These are phyloP conservation scores for Distichodus sexfasciatus DNA, from an alignment of 2,797 vertebrate species.

Conservation along the genomic window DNA sequence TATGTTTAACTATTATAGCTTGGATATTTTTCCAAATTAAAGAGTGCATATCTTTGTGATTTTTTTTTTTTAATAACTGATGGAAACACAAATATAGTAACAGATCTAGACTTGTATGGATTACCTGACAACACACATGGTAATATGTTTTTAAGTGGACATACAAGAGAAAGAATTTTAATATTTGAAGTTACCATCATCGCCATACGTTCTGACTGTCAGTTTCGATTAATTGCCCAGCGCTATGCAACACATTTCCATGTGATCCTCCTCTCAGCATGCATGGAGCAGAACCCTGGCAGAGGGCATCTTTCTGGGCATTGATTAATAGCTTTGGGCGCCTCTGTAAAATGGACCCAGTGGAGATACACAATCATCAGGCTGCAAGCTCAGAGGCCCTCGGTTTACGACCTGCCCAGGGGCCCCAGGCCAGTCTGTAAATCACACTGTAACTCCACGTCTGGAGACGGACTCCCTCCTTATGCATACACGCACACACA, in stretches of 20 bases:
- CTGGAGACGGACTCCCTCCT: background rate
- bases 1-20: too few species aligned
- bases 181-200: too few species aligned
- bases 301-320: constrained; percentile 35
- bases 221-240: too few species aligned
- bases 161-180: too few species aligned
- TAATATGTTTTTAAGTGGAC: too few species aligned
- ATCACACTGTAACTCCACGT: constrained; percentile 34
- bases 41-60: too few species aligned
- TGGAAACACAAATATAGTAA: too few species aligned
- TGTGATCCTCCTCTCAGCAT: background rate
- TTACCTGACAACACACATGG: too few species aligned
- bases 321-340: constrained; percentile 40
- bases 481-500: constrained; percentile 24
- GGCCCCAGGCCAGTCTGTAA: constrained; percentile 31
- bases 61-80: too few species aligned
- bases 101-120: too few species aligned
- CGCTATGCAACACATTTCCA: constrained; percentile 14
- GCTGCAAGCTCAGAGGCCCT: constrained; percentile 17
- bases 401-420: constrained; percentile 35
- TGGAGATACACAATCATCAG: constrained; percentile 41
- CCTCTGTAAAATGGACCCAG: constrained; percentile 24
- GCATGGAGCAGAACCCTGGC: constrained; percentile 20
- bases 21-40: too few species aligned
- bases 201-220: too few species aligned